phyloP scores from a whole-genome alignment of 1,140 invertebrate genomes.

The Lamellibrachia luymesi region DNA sequence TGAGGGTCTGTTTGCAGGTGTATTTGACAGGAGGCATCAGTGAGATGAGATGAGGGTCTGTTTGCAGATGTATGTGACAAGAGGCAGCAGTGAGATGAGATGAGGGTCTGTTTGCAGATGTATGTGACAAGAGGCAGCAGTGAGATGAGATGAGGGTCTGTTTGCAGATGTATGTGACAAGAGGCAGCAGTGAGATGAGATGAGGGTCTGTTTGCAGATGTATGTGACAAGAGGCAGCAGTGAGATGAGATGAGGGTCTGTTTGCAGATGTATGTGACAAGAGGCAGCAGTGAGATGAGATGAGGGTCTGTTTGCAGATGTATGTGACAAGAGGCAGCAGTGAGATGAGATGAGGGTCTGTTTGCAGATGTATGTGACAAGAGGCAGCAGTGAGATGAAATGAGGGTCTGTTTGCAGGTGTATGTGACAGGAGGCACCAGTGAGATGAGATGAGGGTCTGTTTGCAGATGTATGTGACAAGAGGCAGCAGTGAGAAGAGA shows the following conservation, averaged over 20 bases:
- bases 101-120: not conserved
- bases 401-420: not conserved
- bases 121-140: not conserved
- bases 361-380: no score
- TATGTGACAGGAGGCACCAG: no score
- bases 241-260: not conserved
- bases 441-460: not conserved
- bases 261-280: not conserved
- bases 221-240: not conserved
- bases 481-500: conserved; percentile 42
- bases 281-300: no score
- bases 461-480: conserved; percentile 21
- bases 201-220: not conserved
- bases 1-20: not conserved
- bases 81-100: not conserved
- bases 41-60: not conserved
- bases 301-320: not conserved
- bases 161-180: conserved; percentile 17
- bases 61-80: conserved; percentile 19
- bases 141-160: not conserved
- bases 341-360: no score
- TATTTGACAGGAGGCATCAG: not conserved
- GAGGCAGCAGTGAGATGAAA: no score
- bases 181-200: not conserved
- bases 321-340: conserved; percentile 16